Evolutionary conservation across 2,113 vertebrate genomes (phyloP).

Genomic region (Epinephelus cyanopodus): DNA sequence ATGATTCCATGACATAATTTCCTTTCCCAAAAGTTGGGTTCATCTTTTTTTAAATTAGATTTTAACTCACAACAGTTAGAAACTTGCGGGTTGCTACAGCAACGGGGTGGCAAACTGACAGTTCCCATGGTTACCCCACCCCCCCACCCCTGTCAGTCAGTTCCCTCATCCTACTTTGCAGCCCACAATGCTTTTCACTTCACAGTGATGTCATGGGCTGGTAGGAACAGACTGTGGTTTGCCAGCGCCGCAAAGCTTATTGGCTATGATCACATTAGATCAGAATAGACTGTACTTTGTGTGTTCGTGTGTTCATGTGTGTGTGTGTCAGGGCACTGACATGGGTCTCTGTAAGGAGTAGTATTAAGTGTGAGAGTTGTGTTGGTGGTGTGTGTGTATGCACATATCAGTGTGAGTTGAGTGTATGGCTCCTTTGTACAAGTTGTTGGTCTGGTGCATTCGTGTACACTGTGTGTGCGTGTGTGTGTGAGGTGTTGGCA

Average conservation of each 20-base stretch:
- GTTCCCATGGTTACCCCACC: slow-evolving; percentile 67
- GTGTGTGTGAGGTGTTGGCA: slow-evolving; percentile 75
- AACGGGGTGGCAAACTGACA: slow-evolving; percentile 59
- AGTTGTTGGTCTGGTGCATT: slow-evolving; percentile 37
- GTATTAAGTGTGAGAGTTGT: slow-evolving; percentile 50
- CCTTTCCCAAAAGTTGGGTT: slow-evolving; percentile 49
- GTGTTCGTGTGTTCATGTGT: slow-evolving; percentile 23
- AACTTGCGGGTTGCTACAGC: slow-evolving; percentile 54
- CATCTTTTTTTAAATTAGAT: slow-evolving; percentile 12
- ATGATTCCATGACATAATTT: slow-evolving; percentile 50
- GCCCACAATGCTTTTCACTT: slow-evolving; percentile 66
- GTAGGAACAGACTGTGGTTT: slow-evolving; percentile 67
- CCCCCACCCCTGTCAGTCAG: slow-evolving; percentile 73
- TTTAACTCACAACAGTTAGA: slow-evolving; percentile 58
- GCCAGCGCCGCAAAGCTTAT: slow-evolving; percentile 61
- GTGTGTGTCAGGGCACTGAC: slow-evolving; percentile 43
- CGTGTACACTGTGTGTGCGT: slow-evolving; percentile 33
- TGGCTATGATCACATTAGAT: slow-evolving; percentile 77
- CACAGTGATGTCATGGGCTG: slow-evolving; percentile 79
- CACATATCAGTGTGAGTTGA: slow-evolving; percentile 31
- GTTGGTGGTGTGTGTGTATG: slow-evolving; percentile 30
- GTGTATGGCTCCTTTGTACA: slow-evolving; percentile 60
- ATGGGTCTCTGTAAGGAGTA: slow-evolving; percentile 36
- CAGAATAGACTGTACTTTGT: slow-evolving; percentile 63
- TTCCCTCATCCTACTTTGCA: slow-evolving; percentile 56